A percentile compares a stretch with the other conserved stretches of the same genome.
Evolutionary conservation across 1,140 invertebrate species (phyloP).

Genomic region (Drosophila nigrodunni): DNA sequence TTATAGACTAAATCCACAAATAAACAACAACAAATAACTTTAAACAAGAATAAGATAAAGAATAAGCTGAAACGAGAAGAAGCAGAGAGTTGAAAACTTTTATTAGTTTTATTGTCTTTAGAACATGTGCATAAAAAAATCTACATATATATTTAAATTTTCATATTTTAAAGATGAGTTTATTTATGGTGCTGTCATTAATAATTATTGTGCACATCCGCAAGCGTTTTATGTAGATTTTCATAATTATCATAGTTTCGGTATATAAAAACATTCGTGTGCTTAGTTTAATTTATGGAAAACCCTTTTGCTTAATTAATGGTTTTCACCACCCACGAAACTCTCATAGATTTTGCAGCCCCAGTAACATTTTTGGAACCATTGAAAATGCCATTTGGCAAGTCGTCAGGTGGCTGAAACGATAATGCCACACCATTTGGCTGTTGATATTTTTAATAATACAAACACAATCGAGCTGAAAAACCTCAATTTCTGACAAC

Average conservation of each 20-base stretch:
- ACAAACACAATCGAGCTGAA: constrained; percentile 44
- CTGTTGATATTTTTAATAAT: constrained; percentile 63
- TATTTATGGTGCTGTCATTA: background rate
- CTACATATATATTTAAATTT: background rate
- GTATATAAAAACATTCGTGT: background rate
- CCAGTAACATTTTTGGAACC: constrained; percentile 8
- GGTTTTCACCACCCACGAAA: background rate
- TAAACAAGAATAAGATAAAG: constrained; percentile 24
- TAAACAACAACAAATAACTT: constrained; percentile 52
- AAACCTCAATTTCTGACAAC: constrained; percentile 59
- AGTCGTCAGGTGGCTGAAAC: constrained; percentile 65
- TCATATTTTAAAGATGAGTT: background rate
- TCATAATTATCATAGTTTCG: background rate
- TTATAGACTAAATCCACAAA: constrained; percentile 73
- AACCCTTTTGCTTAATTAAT: constrained; percentile 26
- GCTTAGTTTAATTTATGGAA: constrained; percentile 1
- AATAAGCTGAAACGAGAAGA: constrained; percentile 65
- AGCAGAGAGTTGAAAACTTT: constrained; percentile 44
- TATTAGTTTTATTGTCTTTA: constrained; percentile 25
- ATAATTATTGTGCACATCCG: constrained; percentile 5
- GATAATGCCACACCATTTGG: constrained; percentile 49
- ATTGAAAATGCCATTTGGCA: constrained; percentile 43
- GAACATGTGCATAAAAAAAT: constrained; percentile 5
- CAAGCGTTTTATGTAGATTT: background rate
- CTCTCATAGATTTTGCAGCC: background rate